Evolutionary conservation across 1,140 invertebrate species (phyloP), one percentile per base, ranked within the genome.

Genomic region (Bombus waltoni): DNA sequence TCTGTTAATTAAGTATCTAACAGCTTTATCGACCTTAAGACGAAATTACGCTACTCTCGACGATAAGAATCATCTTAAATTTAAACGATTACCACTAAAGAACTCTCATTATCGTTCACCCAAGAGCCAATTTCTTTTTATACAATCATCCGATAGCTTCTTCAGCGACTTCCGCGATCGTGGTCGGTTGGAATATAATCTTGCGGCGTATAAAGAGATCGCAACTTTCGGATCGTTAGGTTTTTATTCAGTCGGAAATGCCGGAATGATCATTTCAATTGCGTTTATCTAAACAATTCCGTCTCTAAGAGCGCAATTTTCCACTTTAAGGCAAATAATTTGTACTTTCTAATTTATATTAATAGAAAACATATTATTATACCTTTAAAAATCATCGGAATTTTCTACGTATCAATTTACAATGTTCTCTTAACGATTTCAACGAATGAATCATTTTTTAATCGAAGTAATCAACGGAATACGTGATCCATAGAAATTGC

Each of bases 61-160:
- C 35, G 83, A 80, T 80, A 85, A 80, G 68, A 85, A 85, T 85
- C 77, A 79, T 79, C 53, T 53, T 22, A 53, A 53, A 53, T 53
- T 53, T 47, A 47, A 62, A 85, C 83, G 75, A 79, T 80, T 72
- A 72, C 68, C 68, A 8, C 25, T 40, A 62, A 28, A 65, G 68
- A 53, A 85, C 53, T 80, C 83, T 80, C 83, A 80, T 85, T 85
- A 85, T 70, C 76, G 83, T 80, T 73, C 68, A 35, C 42, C 77
- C 57, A 11, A 80, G 77, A 85, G 53, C 83, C 83, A 85, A 85
- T 85, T 80, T 62, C 83, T 85, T 85, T 85, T 85, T 85, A 65
- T 53, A 85, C 83, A 85, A 85, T 85, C 57, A 40, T 85, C 77
- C 42, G 83, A 85, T 85, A 80, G 68, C 66, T 85, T 53, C 40